Evolutionary conservation across 1,140 invertebrate species (phyloP).

Genomic region (Heliconius hewitsoni): DNA sequence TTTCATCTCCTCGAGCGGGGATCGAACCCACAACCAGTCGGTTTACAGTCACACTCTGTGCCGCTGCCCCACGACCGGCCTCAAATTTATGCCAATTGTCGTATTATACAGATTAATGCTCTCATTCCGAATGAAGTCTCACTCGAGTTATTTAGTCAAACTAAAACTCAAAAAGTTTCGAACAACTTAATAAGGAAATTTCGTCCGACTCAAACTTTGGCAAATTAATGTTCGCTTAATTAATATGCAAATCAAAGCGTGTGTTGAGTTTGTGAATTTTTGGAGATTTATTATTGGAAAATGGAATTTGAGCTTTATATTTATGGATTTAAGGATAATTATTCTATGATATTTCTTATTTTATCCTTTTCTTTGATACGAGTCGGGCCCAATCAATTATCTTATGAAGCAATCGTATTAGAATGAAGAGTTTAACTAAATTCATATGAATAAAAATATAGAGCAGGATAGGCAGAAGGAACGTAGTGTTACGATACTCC

Average conservation of each 20-base stretch:
- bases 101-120: background rate
- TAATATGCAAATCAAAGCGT: conserved; percentile 22
- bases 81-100: background rate
- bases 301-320: background rate
- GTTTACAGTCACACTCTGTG: too few species aligned
- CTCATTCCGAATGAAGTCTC: background rate
- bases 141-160: conserved; percentile 17
- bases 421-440: too few species aligned
- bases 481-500: too few species aligned
- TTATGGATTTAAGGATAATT: background rate
- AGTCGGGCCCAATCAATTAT: background rate
- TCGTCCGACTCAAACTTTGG: background rate
- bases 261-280: conserved; percentile 9
- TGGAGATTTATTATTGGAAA: background rate
- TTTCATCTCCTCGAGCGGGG: too few species aligned
- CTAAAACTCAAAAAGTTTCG: conserved; percentile 15
- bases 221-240: conserved; percentile 17
- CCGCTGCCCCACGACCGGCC: too few species aligned
- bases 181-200: conserved; percentile 16
- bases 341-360: background rate
- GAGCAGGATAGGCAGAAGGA: too few species aligned
- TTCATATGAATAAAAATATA: too few species aligned
- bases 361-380: background rate
- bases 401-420: background rate
- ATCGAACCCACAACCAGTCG: too few species aligned